These are phyloP conservation scores for Catocala sponsa DNA, from an alignment of 2,888 invertebrate genomes.

Conservation along the genomic window DNA sequence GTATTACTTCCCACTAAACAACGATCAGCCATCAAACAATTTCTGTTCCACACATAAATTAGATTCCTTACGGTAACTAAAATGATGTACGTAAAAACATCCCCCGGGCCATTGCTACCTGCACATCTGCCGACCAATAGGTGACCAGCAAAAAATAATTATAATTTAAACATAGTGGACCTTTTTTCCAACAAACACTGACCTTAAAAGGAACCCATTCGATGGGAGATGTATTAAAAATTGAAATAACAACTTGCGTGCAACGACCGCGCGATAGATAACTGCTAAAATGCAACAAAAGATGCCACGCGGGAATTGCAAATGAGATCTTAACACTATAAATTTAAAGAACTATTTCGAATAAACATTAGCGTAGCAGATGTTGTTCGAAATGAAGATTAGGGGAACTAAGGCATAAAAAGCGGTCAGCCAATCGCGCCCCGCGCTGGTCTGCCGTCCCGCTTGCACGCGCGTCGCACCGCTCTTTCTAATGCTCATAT, in stretches of 20 bases:
- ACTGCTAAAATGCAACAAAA: slow-evolving; percentile 68
- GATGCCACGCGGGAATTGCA: slow-evolving; percentile 65
- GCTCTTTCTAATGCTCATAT: slow-evolving; percentile 86
- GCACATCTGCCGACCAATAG: slow-evolving; percentile 73
- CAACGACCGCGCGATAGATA: slow-evolving; percentile 76
- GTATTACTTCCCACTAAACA: neutral
- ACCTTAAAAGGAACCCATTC: slow-evolving; percentile 79
- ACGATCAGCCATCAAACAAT: slow-evolving; percentile 5
- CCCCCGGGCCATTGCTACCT: slow-evolving; percentile 34
- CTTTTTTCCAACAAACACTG: slow-evolving; percentile 66
- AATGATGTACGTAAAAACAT: slow-evolving; percentile 38
- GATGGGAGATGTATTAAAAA: slow-evolving; percentile 81
- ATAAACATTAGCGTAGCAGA: slow-evolving; percentile 83
- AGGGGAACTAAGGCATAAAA: slow-evolving; percentile 88
- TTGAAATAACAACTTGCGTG: slow-evolving; percentile 80
- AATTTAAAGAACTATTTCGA: slow-evolving; percentile 84
- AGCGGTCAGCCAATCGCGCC: slow-evolving; percentile 83
- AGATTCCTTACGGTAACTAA: slow-evolving; percentile 43
- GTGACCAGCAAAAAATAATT: slow-evolving; percentile 65
- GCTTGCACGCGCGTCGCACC: slow-evolving; percentile 64
- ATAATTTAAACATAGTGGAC: slow-evolving; percentile 63
- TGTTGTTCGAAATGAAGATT: slow-evolving; percentile 86
- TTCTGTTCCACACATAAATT: slow-evolving; percentile 45
- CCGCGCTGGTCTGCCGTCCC: slow-evolving; percentile 65
- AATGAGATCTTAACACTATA: slow-evolving; percentile 79